Evolutionary conservation across 2,113 vertebrate genomes (phyloP).

Genomic region (Prunella fulvescens): DNA sequence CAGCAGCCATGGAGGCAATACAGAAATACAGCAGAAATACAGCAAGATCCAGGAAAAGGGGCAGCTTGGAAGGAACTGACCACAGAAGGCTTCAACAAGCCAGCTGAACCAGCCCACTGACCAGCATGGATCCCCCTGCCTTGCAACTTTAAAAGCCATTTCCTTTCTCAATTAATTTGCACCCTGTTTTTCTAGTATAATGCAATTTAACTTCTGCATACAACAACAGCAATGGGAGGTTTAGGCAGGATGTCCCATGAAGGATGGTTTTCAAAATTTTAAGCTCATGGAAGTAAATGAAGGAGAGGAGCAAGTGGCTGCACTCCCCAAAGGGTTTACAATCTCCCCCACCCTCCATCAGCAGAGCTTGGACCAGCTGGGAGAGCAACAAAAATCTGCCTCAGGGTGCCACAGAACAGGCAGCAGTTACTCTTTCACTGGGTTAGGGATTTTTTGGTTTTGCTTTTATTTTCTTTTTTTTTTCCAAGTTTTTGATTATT

Average conservation of each 20-base stretch:
- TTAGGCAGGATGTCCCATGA: neutral
- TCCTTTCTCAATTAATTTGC: neutral
- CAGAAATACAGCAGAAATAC: neutral
- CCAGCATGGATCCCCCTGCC: accelerated
- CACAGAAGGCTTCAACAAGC: neutral
- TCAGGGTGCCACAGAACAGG: neutral
- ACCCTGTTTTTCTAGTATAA: neutral
- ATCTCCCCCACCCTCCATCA: neutral
- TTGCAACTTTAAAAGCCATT: neutral
- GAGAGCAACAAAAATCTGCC: neutral
- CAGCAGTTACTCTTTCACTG: neutral
- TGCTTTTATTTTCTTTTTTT: neutral
- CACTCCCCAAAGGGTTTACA: neutral
- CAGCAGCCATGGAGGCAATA: neutral
- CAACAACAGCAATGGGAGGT: neutral
- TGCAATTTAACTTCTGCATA: neutral
- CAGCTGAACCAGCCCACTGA: neutral
- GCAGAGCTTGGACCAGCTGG: neutral
- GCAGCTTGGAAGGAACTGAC: neutral
- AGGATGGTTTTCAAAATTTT: neutral
- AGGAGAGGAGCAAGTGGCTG: neutral
- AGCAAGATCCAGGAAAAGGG: neutral
- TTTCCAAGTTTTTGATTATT: neutral
- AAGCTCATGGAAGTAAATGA: neutral
- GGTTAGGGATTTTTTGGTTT: accelerated